phyloP scores from a whole-genome alignment of 2,797 vertebrate species.

The Aeoliscus strigatus region DNA sequence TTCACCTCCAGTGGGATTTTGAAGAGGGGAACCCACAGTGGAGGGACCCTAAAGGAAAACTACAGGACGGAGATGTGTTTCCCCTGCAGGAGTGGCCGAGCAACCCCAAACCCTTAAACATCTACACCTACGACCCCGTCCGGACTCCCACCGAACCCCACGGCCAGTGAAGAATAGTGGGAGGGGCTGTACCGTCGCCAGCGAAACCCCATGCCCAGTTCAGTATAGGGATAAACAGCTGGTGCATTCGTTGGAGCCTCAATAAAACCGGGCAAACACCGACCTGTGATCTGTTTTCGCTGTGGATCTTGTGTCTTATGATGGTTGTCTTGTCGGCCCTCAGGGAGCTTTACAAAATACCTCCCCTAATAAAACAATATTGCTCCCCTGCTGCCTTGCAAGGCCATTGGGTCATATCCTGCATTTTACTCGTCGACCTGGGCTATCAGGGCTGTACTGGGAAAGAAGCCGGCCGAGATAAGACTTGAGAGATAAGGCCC shows the following conservation, averaged over 20 bases:
- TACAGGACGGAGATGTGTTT: slow-evolving; percentile 34
- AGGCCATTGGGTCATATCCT: slow-evolving; percentile 72
- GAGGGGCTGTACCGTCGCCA: too few relatives aligned
- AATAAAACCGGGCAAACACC: too few relatives aligned
- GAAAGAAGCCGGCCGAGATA: slow-evolving; percentile 43
- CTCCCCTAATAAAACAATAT: slow-evolving; percentile 61
- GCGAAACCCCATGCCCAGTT: too few relatives aligned
- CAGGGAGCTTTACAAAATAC: slow-evolving; percentile 46
- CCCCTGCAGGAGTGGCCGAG: slow-evolving; percentile 49
- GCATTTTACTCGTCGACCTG: slow-evolving; percentile 60
- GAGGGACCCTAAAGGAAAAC: slow-evolving; percentile 43
- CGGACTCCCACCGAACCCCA: slow-evolving; percentile 19
- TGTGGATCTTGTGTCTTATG: too few relatives aligned
- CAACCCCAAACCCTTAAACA: slow-evolving; percentile 32
- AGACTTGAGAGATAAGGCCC: slow-evolving; percentile 66
- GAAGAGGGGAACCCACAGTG: slow-evolving; percentile 65
- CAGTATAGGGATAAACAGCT: too few relatives aligned
- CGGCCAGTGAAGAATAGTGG: slow-evolving; percentile 4
- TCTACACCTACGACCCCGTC: slow-evolving; percentile 25
- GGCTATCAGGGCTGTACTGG: slow-evolving; percentile 72
- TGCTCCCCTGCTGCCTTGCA: slow-evolving; percentile 42
- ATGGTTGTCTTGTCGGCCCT: too few relatives aligned
- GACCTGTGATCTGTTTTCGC: too few relatives aligned
- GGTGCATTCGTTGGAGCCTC: too few relatives aligned
- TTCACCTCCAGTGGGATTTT: slow-evolving; percentile 75